phyloP scores from a whole-genome alignment of 2,888 invertebrate species.

The Nephrotoma flavescens region DNA sequence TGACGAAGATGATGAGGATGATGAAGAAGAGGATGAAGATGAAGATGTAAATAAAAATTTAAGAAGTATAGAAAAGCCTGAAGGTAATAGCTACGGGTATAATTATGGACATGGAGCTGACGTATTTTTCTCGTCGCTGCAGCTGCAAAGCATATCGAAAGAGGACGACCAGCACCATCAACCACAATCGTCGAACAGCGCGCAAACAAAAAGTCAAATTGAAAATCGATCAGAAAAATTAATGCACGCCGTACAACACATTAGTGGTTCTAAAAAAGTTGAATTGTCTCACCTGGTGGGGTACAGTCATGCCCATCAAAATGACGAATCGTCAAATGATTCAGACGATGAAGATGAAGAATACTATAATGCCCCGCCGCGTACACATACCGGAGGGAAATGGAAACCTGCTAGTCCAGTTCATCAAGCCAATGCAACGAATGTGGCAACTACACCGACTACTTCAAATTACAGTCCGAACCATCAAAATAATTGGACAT shows the following conservation, averaged over 20 bases:
- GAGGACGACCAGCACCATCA: constrained; percentile 11
- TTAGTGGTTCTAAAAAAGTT: constrained; percentile 41
- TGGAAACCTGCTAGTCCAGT: constrained; percentile 49
- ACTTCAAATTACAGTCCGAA: neutral
- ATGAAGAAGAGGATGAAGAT: constrained; percentile 11
- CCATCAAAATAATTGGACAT: neutral
- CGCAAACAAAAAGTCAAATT: constrained; percentile 17
- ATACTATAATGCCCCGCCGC: constrained; percentile 30
- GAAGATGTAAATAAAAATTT: constrained; percentile 8
- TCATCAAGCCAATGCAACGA: constrained; percentile 17
- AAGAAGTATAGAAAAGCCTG: constrained; percentile 17
- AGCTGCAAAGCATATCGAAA: constrained; percentile 59
- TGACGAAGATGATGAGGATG: constrained; percentile 8
- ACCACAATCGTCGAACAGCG: constrained; percentile 12
- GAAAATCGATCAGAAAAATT: constrained; percentile 29
- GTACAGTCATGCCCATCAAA: neutral
- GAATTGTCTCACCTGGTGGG: constrained; percentile 17
- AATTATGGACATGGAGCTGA: constrained; percentile 58
- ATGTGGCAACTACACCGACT: neutral
- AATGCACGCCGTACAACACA: constrained; percentile 49
- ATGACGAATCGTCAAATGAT: constrained; percentile 21
- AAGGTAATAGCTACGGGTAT: constrained; percentile 30
- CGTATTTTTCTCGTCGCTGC: constrained; percentile 73
- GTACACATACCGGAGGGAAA: constrained; percentile 49
- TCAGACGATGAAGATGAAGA: constrained; percentile 28